Conservation (phyloP, 2,797 vertebrate species). For the Columba guinea region DNA sequence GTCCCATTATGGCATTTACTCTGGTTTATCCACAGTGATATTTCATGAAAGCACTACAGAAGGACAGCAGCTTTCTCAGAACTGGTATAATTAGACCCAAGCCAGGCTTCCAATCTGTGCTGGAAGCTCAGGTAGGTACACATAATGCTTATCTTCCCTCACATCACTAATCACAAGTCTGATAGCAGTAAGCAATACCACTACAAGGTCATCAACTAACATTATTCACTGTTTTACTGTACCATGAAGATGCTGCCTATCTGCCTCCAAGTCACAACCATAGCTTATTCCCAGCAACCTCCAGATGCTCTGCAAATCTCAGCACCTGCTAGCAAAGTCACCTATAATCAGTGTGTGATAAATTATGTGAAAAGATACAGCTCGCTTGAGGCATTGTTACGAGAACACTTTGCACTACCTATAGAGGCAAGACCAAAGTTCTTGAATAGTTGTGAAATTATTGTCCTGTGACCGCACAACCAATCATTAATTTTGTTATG, state of each 20-base stretch:
- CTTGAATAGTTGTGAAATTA: not conserved
- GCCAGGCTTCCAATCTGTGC: not conserved
- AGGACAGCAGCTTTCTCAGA: not conserved
- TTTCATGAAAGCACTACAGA: not conserved
- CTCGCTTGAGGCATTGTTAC: not conserved
- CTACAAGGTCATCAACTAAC: not conserved
- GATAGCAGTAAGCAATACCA: fast-evolving
- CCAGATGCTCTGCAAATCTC: not conserved
- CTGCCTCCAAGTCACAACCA: not conserved
- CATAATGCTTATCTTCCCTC: not conserved
- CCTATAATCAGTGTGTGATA: not conserved
- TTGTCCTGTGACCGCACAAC: not conserved
- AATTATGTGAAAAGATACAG: not conserved
- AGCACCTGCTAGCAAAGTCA: not conserved
- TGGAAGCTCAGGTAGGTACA: not conserved
- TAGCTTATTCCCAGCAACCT: not conserved
- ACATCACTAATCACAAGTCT: not conserved
- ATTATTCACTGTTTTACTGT: not conserved
- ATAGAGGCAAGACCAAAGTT: not conserved
- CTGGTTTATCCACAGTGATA: not conserved
- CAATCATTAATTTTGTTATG: not conserved
- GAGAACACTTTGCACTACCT: not conserved
- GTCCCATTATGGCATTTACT: not conserved
- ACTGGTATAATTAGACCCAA: not conserved
- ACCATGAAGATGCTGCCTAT: not conserved